phyloP scores from a whole-genome alignment of 2,113 vertebrate species.

The Gavia stellata region DNA sequence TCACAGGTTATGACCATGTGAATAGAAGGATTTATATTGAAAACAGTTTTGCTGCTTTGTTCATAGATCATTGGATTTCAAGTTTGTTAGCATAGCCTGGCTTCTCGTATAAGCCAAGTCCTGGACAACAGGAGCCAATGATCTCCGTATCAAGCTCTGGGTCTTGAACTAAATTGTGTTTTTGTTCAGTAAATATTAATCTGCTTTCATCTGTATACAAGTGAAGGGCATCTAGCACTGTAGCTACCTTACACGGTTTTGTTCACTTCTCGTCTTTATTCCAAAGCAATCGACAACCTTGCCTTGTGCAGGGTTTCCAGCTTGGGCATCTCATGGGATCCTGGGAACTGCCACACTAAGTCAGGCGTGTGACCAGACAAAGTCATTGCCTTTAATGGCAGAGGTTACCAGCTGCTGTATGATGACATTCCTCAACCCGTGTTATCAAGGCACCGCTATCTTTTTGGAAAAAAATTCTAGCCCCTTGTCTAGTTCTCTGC shows the following conservation, averaged over 20 bases:
- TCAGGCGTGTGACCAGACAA: not conserved
- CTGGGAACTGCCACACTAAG: not conserved
- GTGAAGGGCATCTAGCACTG: not conserved
- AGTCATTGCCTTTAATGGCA: not conserved
- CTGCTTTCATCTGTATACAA: not conserved
- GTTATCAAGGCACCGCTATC: not conserved
- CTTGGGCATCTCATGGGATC: not conserved
- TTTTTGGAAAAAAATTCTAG: not conserved
- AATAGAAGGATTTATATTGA: not conserved
- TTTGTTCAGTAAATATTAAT: not conserved
- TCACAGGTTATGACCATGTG: not conserved
- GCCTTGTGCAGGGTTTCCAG: not conserved
- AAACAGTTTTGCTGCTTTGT: conserved; percentile 16
- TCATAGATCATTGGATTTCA: not conserved
- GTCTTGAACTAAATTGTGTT: not conserved
- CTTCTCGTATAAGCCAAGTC: not conserved
- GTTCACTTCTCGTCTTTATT: not conserved
- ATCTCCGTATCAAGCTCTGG: not conserved
- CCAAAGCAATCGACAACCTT: not conserved
- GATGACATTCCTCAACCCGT: not conserved
- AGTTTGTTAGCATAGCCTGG: not conserved
- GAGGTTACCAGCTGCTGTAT: not conserved
- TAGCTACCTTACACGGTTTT: not conserved
- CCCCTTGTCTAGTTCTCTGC: not conserved
- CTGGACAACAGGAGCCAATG: not conserved